Evolutionary conservation across 2,113 vertebrate genomes (phyloP).

Genomic region (Heliornis fulica): DNA sequence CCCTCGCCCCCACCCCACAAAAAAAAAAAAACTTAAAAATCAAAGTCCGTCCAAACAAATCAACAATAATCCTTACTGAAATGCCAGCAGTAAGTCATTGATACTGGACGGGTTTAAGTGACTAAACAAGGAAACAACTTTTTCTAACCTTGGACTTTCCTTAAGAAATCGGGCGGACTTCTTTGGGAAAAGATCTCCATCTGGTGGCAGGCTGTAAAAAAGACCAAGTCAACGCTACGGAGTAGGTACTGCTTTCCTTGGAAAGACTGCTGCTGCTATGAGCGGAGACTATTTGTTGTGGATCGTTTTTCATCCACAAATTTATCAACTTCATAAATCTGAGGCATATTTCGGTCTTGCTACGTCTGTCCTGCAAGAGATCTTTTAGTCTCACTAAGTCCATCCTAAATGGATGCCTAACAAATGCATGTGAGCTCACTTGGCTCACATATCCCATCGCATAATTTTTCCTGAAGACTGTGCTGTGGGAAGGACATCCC

Average conservation of each 20-base stretch:
- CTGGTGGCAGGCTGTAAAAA: conserved; percentile 44
- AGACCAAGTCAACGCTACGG: neutral
- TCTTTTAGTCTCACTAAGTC: neutral
- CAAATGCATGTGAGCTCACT: neutral
- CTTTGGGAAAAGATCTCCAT: conserved; percentile 59
- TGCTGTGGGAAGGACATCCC: rapidly evolving
- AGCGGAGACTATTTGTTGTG: neutral
- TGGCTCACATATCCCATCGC: rapidly evolving
- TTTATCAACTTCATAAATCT: neutral
- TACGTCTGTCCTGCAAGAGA: neutral
- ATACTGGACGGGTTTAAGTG: neutral
- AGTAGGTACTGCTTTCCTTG: rapidly evolving
- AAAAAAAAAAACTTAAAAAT: neutral
- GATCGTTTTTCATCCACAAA: neutral
- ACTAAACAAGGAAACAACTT: neutral
- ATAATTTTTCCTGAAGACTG: neutral
- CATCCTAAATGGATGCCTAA: neutral
- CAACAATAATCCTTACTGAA: neutral
- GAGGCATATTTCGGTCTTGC: neutral
- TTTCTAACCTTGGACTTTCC: neutral
- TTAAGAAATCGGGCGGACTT: neutral
- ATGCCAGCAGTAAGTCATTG: neutral
- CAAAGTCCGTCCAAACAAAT: rapidly evolving
- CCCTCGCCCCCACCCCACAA: too few species aligned
- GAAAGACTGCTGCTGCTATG: neutral